Conservation (phyloP, 1,140 invertebrate genomes). For the Trichomalopsis sarcophagae region DNA sequence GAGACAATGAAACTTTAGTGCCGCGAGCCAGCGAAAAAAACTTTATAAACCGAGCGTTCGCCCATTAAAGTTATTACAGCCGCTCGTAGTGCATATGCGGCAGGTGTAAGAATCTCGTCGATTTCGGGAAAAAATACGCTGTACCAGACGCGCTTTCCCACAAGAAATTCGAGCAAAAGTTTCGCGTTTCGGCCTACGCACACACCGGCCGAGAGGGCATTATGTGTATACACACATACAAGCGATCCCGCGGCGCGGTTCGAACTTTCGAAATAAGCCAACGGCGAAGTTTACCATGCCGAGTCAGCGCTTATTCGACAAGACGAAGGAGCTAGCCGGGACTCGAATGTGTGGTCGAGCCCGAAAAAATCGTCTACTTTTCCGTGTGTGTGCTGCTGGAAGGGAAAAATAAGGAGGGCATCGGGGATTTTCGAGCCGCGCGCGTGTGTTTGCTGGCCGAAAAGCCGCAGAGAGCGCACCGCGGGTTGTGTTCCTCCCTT, state of each 20-base stretch:
- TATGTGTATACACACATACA: not conserved
- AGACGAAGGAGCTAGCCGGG: not conserved
- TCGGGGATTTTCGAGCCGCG: constrained; percentile 33
- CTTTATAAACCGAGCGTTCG: not conserved
- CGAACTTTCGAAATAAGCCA: not conserved
- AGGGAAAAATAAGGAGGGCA: not conserved
- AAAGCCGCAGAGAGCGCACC: constrained; percentile 42
- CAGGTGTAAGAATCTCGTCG: constrained; percentile 25
- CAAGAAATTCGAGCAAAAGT: constrained; percentile 30
- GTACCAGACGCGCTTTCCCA: not conserved
- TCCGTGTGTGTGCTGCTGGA: not conserved
- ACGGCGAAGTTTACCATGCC: not conserved
- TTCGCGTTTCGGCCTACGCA: constrained; percentile 14
- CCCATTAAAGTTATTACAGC: constrained; percentile 22
- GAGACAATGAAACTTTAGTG: constrained; percentile 27
- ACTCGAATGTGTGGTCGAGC: not conserved
- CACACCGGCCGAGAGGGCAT: not conserved
- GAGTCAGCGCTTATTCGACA: not conserved
- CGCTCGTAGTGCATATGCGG: not conserved
- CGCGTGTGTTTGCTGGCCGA: constrained; percentile 50
- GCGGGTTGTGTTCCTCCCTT: constrained; percentile 48
- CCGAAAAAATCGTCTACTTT: constrained; percentile 17
- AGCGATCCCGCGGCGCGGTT: no score
- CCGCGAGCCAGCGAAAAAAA: not conserved
- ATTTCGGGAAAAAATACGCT: constrained; percentile 3